A percentile compares a stretch with the other conserved stretches of the same genome.
phyloP scores from a whole-genome alignment of 2,888 invertebrate genomes.

The Rotaria socialis region DNA sequence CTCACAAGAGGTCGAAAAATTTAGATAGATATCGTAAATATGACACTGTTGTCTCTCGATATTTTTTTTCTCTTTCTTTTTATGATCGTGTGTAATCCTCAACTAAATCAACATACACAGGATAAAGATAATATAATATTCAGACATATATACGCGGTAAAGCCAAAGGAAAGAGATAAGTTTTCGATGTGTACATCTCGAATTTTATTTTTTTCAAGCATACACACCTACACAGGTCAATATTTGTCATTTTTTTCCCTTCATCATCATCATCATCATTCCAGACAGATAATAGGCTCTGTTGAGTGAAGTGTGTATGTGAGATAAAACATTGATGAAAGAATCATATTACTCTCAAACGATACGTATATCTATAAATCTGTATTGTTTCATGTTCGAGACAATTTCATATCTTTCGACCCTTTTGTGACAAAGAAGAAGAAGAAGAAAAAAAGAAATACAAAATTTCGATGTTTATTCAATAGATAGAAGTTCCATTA shows the following conservation, averaged over 20 bases:
- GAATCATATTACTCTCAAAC: not conserved
- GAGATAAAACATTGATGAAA: not conserved
- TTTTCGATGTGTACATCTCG: conserved; percentile 13
- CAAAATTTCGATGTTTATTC: not conserved
- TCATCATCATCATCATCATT: not conserved
- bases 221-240: conserved; percentile 22
- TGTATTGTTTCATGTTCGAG: not conserved
- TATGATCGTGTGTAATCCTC: conserved; percentile 29
- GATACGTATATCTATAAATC: not conserved
- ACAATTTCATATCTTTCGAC: not conserved
- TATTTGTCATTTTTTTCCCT: not conserved
- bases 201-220: not conserved
- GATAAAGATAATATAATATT: conserved; percentile 19
- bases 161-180: conserved; percentile 3
- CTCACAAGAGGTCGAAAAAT: conserved; percentile 5
- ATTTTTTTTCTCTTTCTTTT: not conserved
- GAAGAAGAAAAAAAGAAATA: not conserved
- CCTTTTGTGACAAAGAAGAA: not conserved
- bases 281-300: not conserved
- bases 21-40: conserved; percentile 24
- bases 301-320: not conserved
- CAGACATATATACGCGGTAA: not conserved
- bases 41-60: not conserved
- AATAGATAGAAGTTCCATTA: conserved; percentile 14
- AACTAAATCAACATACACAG: conserved; percentile 17